Percentiles rank a stretch among this genome's conserved stretches.
Evolutionary conservation across 2,888 invertebrate species (phyloP).

Genomic region (Drosophila mulleri): DNA sequence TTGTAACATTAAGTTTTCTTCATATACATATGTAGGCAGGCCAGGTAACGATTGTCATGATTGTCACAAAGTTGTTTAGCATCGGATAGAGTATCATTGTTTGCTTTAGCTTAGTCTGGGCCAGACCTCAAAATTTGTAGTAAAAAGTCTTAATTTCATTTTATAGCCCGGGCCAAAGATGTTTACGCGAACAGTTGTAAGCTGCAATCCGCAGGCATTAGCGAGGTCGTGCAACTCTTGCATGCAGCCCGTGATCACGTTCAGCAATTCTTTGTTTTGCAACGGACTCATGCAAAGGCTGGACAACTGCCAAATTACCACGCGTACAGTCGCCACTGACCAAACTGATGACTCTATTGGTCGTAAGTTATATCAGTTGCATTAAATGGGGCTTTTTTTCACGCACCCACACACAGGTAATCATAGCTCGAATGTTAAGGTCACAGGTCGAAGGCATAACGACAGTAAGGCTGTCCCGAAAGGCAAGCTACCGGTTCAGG

Average conservation of each 20-base stretch:
- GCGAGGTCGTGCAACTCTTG: conserved; percentile 27
- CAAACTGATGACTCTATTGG: not conserved
- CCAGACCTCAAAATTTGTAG: conserved; percentile 29
- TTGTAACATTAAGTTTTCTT: too few species aligned
- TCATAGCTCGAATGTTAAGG: not conserved
- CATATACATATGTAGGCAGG: not conserved
- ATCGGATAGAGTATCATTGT: conserved; percentile 1
- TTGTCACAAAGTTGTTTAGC: conserved; percentile 1
- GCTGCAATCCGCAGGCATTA: conserved; percentile 32
- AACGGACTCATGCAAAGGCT: conserved; percentile 27
- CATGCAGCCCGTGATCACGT: conserved; percentile 23
- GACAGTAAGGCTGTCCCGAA: not conserved
- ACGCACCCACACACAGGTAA: not conserved
- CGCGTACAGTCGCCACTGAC: not conserved
- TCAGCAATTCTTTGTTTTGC: conserved; percentile 7
- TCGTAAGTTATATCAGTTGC: conserved; percentile 27
- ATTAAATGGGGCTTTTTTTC: not conserved
- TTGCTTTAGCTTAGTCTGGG: conserved; percentile 11
- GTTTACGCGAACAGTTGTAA: conserved; percentile 50
- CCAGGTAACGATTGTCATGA: conserved; percentile 15
- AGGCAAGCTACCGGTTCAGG: conserved; percentile 15
- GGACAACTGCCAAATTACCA: not conserved
- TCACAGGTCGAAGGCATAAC: not conserved
- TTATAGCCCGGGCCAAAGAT: conserved; percentile 33
- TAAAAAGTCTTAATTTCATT: conserved; percentile 5